These are phyloP conservation scores for Echiichthys vipera DNA, from an alignment of 2,797 vertebrate species.

Conservation along the genomic window DNA sequence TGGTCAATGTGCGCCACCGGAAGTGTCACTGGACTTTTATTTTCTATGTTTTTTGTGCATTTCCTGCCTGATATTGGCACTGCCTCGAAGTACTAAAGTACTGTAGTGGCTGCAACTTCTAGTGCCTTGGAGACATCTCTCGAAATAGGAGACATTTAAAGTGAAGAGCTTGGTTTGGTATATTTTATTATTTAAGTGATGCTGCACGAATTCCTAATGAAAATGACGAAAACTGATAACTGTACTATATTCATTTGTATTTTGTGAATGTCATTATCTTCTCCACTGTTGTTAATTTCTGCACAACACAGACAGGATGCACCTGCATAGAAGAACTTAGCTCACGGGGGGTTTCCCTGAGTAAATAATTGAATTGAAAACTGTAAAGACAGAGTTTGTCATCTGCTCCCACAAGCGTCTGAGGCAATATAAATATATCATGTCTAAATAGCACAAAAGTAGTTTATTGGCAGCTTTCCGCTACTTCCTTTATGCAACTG, in stretches of 20 bases:
- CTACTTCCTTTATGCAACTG: conserved; percentile 27
- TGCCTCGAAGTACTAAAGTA: no score
- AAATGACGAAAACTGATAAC: conserved; percentile 7
- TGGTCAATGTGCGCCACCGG: no score
- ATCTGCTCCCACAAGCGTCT: conserved; percentile 39
- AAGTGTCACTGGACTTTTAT: no score
- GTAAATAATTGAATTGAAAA: conserved; percentile 67
- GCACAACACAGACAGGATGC: conserved; percentile 6
- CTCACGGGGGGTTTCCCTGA: conserved; percentile 24
- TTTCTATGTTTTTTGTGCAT: no score
- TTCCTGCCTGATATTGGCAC: no score
- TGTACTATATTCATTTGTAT: conserved; percentile 31
- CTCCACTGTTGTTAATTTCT: conserved; percentile 21
- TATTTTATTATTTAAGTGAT: conserved; percentile 7
- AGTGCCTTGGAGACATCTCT: no score
- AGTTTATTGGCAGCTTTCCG: conserved; percentile 36
- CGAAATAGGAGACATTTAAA: no score
- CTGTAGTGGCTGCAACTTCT: no score
- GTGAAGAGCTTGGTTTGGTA: not conserved
- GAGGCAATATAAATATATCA: conserved; percentile 47
- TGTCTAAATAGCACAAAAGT: conserved; percentile 28
- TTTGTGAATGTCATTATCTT: conserved; percentile 45
- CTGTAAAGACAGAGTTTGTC: conserved; percentile 45
- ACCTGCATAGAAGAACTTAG: conserved; percentile 36
- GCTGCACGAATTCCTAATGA: conserved; percentile 7